Percentiles rank a stretch among this genome's conserved stretches.
phyloP scores from a whole-genome alignment of 2,113 vertebrate genomes.

The Polyodon spathula region DNA sequence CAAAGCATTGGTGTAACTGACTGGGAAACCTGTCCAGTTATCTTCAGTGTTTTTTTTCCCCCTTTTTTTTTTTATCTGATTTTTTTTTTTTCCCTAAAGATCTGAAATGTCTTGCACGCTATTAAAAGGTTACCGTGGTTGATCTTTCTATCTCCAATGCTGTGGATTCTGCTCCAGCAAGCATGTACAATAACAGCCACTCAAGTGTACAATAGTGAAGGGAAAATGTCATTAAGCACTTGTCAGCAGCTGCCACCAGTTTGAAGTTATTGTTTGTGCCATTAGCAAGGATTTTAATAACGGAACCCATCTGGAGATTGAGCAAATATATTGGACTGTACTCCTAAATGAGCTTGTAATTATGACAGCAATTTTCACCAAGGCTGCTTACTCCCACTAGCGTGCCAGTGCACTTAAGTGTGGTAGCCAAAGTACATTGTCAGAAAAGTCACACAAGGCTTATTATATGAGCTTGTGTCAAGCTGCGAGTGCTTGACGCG shows the following conservation, averaged over 20 bases:
- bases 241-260: slow-evolving; percentile 23
- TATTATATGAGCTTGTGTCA: too few relatives aligned
- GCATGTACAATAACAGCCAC: slow-evolving; percentile 11
- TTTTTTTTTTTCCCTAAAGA: too few relatives aligned
- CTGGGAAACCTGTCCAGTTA: too few relatives aligned
- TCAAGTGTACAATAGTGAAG: slow-evolving; percentile 7
- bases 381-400: slow-evolving; percentile 1
- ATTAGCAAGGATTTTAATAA: slow-evolving; percentile 30
- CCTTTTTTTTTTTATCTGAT: too few relatives aligned
- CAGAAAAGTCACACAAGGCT: too few relatives aligned
- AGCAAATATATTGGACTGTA: slow-evolving; percentile 25
- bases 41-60: too few relatives aligned
- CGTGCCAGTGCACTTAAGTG: slow-evolving; percentile 15
- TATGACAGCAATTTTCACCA: too few relatives aligned
- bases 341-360: slow-evolving; percentile 26
- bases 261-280: slow-evolving; percentile 23
- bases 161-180: slow-evolving; percentile 16
- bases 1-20: too few relatives aligned
- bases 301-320: slow-evolving; percentile 28
- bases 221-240: slow-evolving; percentile 17
- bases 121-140: neutral
- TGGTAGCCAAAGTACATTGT: too few relatives aligned
- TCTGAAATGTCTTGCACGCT: too few relatives aligned
- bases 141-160: neutral
- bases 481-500: too few relatives aligned